Evolutionary conservation across 2,113 vertebrate genomes (phyloP), one percentile per base, ranked within the genome.

Genomic region (Centrocercus urophasianus): DNA sequence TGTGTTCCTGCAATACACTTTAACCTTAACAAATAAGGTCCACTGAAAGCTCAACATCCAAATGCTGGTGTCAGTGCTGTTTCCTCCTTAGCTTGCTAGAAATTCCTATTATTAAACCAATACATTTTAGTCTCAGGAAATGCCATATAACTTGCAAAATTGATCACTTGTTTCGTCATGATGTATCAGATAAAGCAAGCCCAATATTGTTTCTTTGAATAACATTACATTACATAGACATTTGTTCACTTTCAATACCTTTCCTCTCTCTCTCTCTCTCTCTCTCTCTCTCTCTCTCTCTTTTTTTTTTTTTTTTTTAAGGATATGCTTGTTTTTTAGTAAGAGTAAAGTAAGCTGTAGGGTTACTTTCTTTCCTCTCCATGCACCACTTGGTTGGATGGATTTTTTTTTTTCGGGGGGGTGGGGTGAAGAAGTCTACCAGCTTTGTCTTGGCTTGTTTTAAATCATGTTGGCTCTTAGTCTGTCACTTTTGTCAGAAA

Each of bases 401-500:
- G 28, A 64, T 56, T 6, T 13, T 40, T 30, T 30, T 71, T 28
- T 14, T 13, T 60, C 4, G 38, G 38, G 38, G 38, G 38, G 10
- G 38, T 4, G 38, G 38, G 38, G 38, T 38, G 4, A 38, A 38
- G 38, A 38, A 38, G 38, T 38, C 38, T 59, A 45, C 8, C 52
- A 24, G 15, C 48, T 63, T 93, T 77, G 36, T 88, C 45, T 83
- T 78, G 42, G 6, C 61, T 86, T 88, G 81, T 21, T 83, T 91
- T 75, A 38, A 38, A 74, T 56, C 57, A 78, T 22, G 16, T 59
- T 0, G 2, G 36, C 9, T 86, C n/a, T 50, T 71, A 64, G 48
- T 84, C 71, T 86, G 42, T 81, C 13, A 43, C 84, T 95, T 86
- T 60, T 92, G 52, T 36, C 12, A 56, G 60, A 93, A 93, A 34